These are phyloP conservation scores for Tauraco erythrolophus DNA, from an alignment of 2,113 vertebrate species.

Conservation along the genomic window DNA sequence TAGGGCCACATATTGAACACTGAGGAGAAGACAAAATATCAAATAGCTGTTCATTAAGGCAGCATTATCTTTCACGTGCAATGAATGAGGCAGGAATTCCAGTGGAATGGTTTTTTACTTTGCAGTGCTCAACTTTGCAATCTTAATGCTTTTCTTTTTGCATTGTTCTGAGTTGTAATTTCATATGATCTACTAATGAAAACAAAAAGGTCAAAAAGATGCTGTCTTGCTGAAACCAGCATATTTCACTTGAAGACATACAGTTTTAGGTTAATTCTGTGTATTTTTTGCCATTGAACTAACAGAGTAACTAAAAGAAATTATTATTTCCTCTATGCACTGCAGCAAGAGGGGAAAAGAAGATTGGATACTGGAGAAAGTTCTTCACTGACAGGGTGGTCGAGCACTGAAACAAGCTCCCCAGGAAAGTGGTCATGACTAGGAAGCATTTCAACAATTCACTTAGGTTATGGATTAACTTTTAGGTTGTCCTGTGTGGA, in stretches of 20 bases:
- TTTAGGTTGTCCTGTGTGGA: background rate
- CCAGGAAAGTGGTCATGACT: background rate
- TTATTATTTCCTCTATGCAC: background rate
- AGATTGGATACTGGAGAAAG: background rate
- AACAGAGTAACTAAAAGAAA: background rate
- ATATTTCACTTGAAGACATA: background rate
- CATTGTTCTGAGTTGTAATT: background rate
- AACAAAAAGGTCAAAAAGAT: background rate
- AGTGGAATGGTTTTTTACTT: background rate
- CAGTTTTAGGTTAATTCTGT: background rate
- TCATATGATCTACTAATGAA: background rate
- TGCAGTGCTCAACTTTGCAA: background rate
- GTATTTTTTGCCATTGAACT: background rate
- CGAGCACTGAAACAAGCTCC: background rate
- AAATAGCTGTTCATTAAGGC: constrained; percentile 42
- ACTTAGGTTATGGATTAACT: background rate
- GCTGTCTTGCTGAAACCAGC: background rate
- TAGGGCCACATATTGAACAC: background rate
- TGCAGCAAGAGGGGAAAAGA: background rate
- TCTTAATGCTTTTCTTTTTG: background rate
- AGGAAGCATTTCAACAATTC: background rate
- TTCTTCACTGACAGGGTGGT: background rate
- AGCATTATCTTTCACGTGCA: background rate
- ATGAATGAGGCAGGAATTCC: background rate
- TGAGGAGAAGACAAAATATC: constrained; percentile 31